Evolutionary conservation across 2,113 vertebrate genomes (phyloP).

Genomic region (Diphyllodes magnificus): DNA sequence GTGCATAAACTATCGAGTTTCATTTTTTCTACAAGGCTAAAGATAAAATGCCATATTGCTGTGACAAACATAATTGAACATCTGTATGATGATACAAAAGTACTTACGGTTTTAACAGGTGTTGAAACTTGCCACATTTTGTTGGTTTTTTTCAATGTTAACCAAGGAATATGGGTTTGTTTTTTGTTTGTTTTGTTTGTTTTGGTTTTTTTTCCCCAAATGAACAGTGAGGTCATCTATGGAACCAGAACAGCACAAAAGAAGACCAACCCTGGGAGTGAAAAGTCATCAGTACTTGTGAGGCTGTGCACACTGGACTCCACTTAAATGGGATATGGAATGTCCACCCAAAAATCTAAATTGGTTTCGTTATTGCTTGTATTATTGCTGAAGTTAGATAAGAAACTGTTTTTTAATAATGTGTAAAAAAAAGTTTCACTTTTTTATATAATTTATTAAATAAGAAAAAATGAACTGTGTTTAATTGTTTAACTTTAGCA

Average conservation of each 20-base stretch:
- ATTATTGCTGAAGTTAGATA: constrained; percentile 53
- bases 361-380: neutral
- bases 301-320: constrained; percentile 22
- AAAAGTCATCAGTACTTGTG: constrained; percentile 9
- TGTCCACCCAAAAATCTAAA: neutral
- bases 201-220: neutral
- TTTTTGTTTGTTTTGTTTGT: neutral
- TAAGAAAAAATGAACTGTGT: constrained; percentile 59
- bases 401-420: constrained; percentile 57
- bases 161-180: neutral
- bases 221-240: neutral
- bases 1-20: constrained; percentile 5
- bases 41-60: constrained; percentile 40
- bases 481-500: constrained; percentile 58
- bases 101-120: neutral
- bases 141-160: neutral
- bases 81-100: neutral
- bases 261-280: neutral
- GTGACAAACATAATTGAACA: neutral
- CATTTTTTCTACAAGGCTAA: neutral
- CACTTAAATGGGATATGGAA: constrained; percentile 1
- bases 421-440: constrained; percentile 56
- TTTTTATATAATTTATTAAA: constrained; percentile 73
- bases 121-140: constrained; percentile 1
- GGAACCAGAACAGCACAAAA: neutral